Evolutionary conservation across 1,140 invertebrate species (phyloP).

Genomic region (Lucilia cuprina): DNA sequence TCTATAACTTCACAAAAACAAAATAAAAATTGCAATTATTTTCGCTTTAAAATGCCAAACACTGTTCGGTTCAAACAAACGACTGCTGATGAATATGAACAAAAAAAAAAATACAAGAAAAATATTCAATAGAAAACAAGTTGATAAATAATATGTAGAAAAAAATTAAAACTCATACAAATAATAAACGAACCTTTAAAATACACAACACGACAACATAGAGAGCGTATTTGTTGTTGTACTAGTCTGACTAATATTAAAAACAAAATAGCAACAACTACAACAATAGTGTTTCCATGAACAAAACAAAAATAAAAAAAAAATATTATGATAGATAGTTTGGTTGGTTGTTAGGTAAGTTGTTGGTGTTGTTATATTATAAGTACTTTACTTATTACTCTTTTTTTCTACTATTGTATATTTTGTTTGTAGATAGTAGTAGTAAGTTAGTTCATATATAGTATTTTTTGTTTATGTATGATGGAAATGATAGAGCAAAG

Average conservation of each 20-base stretch:
- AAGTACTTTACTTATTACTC: background rate
- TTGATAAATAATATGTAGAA: background rate
- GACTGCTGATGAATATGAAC: background rate
- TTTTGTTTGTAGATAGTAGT: background rate
- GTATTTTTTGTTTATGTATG: no score
- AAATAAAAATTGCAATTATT: background rate
- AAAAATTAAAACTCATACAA: background rate
- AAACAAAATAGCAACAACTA: background rate
- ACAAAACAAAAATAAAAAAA: background rate
- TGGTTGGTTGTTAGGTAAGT: background rate
- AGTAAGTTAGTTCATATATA: no score
- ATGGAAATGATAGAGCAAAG: no score
- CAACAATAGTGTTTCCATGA: background rate
- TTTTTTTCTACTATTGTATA: background rate
- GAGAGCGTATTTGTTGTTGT: background rate
- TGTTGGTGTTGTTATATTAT: background rate
- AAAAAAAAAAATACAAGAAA: background rate
- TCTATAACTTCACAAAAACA: background rate
- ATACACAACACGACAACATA: background rate
- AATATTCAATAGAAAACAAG: constrained; percentile 6
- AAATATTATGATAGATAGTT: background rate
- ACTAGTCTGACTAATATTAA: background rate
- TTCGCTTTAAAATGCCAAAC: background rate
- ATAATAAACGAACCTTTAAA: background rate
- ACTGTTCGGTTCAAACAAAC: background rate